These are phyloP conservation scores for Palloptera scutellata DNA, from an alignment of 2,888 invertebrate genomes.

Conservation along the genomic window DNA sequence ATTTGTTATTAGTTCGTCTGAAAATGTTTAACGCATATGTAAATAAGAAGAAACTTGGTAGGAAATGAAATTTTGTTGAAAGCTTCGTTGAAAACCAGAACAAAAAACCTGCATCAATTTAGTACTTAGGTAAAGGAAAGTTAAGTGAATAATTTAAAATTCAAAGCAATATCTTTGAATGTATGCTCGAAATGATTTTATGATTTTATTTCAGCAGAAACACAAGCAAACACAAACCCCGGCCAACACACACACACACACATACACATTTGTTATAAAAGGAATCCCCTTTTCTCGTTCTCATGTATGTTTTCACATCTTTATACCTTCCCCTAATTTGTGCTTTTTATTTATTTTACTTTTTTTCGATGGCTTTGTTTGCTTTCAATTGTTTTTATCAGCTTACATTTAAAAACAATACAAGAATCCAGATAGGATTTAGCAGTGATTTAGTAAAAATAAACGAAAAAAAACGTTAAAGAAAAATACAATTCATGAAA, in stretches of 20 bases:
- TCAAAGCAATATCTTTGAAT: slow-evolving; percentile 16
- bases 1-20: no score
- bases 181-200: slow-evolving; percentile 9
- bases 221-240: background rate
- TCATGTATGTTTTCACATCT: slow-evolving; percentile 7
- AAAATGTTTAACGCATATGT: no score
- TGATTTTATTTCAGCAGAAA: slow-evolving; percentile 8
- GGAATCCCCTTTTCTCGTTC: background rate
- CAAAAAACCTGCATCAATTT: no score
- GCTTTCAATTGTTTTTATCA: slow-evolving; percentile 58
- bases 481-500: background rate
- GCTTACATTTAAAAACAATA: slow-evolving; percentile 51
- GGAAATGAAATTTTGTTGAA: no score
- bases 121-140: no score
- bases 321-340: slow-evolving; percentile 4
- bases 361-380: slow-evolving; percentile 38
- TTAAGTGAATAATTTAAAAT: no score
- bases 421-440: slow-evolving; percentile 47
- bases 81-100: no score
- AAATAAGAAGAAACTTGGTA: no score
- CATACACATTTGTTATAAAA: background rate
- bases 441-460: slow-evolving; percentile 53
- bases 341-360: background rate
- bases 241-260: background rate
- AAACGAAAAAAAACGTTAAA: background rate